Base-by-base conservation (phyloP, 2,888 invertebrate genomes). In the Minunthozetes semirufus region DNA sequence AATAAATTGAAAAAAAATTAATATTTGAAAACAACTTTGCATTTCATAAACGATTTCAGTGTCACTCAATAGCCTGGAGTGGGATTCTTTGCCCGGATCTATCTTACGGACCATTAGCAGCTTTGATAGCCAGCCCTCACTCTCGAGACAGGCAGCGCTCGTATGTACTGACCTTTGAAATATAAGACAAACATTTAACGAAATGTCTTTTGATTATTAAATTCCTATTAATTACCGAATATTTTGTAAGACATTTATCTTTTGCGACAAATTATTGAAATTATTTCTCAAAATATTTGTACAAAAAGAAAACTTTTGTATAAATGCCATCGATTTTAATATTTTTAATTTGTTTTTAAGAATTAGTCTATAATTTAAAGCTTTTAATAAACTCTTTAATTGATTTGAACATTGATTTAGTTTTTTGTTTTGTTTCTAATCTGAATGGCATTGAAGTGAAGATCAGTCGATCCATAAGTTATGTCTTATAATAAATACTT, bases 1-100 rank as follows among this genome's bases (percentile, higher is more conserved):
- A 61, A 61, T 25, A 70, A 42, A 22, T 33, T 13, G 25, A 70
- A 6, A 15, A 66, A 66, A n/a, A 22, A 19, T 33, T n/a, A 17
- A n/a, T 33, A 25, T 8, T 38, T 68, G 59, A 72, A 50, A 27
- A 11, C 19, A 38, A 79, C 79, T 78, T 83, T 95, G 93, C 76
- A 98, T 86, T 78, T 96, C 94, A 84, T 94, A 98, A 80, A 99
- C 91, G 76, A 91, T 88, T 84, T 97, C 97, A 84, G 96, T 96
- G 84, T 94, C 94, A 81, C 96, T 94, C 70, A 98, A 87, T 89
- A 96, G 92, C 78, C 94, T 90, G 81, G 97, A 97, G 84, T 98
- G 98, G 3, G 96, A 91, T 83, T 95, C 94, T 83, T 94, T 94
- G 1, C 94, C 93, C 6, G 94, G 93, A 82, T 95, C 94, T 82